A percentile compares a stretch with the other conserved stretches of the same genome.
Evolutionary conservation across 2,113 vertebrate genomes (phyloP).

Genomic region (Lophochroa leadbeateri): DNA sequence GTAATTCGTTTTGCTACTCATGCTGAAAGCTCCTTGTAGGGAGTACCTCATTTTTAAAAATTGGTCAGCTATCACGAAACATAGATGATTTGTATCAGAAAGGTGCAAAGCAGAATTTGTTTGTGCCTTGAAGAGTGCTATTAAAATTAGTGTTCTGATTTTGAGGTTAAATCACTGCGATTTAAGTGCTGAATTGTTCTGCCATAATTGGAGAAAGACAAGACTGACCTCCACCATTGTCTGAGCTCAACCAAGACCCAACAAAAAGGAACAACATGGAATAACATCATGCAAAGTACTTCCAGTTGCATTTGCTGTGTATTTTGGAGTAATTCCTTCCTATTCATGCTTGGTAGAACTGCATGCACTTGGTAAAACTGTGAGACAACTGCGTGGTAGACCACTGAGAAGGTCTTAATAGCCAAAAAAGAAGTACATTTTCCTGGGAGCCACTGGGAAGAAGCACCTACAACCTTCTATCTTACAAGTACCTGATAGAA

Average conservation of each 20-base stretch:
- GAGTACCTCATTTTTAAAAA: not conserved
- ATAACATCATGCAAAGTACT: fast-evolving
- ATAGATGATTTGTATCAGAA: not conserved
- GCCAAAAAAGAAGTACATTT: not conserved
- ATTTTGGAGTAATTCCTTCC: not conserved
- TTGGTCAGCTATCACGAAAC: not conserved
- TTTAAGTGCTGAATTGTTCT: fast-evolving
- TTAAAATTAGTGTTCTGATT: not conserved
- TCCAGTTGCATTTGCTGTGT: not conserved
- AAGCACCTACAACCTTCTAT: not conserved
- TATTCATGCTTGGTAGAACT: not conserved
- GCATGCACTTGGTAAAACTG: not conserved
- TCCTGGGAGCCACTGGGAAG: not conserved
- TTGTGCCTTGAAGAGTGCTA: not conserved
- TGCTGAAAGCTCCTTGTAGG: not conserved
- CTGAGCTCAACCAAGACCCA: not conserved
- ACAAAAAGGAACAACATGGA: not conserved
- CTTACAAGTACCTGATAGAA: not conserved
- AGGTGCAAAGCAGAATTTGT: not conserved
- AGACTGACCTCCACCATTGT: not conserved
- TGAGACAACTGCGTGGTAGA: not conserved
- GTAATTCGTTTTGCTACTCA: not conserved
- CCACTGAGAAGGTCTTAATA: not conserved
- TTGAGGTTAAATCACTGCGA: not conserved
- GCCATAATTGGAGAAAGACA: not conserved